phyloP scores from a whole-genome alignment of 2,888 invertebrate species.

The Megastigmus dorsalis region DNA sequence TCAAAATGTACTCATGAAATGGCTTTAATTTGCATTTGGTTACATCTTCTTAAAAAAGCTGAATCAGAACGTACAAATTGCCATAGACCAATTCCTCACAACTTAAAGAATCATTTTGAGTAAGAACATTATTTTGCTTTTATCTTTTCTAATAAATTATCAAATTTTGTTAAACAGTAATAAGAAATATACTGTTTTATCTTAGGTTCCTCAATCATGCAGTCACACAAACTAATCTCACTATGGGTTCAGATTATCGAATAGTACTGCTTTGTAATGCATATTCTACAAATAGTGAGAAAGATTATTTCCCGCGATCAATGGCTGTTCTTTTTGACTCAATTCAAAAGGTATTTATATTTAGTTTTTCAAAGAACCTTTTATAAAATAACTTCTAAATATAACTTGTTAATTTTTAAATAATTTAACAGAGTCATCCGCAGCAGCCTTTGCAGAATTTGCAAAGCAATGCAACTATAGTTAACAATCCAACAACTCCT shows the following conservation, averaged over 20 bases:
- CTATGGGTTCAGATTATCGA: slow-evolving; percentile 90
- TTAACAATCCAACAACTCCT: slow-evolving; percentile 86
- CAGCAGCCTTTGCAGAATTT: slow-evolving; percentile 73
- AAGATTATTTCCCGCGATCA: slow-evolving; percentile 91
- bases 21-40: slow-evolving; percentile 98
- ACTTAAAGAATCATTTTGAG: slow-evolving; percentile 89
- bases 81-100: slow-evolving; percentile 85
- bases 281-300: slow-evolving; percentile 88
- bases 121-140: slow-evolving; percentile 70
- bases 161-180: not conserved
- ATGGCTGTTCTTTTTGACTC: slow-evolving; percentile 95
- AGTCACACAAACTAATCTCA: slow-evolving; percentile 83
- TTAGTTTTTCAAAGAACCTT: not conserved
- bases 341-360: slow-evolving; percentile 79
- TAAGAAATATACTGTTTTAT: too few species aligned
- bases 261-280: slow-evolving; percentile 96
- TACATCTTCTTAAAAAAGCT: slow-evolving; percentile 95
- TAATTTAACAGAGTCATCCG: slow-evolving; percentile 70
- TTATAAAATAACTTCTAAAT: not conserved
- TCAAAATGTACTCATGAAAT: slow-evolving; percentile 92
- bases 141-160: slow-evolving; percentile 69
- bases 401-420: not conserved
- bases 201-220: slow-evolving; percentile 85
- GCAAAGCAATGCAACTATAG: slow-evolving; percentile 75
- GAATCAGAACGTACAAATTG: slow-evolving; percentile 89